Evolutionary conservation across 1,140 invertebrate species (phyloP).

Genomic region (Tetragonula clypearis): DNA sequence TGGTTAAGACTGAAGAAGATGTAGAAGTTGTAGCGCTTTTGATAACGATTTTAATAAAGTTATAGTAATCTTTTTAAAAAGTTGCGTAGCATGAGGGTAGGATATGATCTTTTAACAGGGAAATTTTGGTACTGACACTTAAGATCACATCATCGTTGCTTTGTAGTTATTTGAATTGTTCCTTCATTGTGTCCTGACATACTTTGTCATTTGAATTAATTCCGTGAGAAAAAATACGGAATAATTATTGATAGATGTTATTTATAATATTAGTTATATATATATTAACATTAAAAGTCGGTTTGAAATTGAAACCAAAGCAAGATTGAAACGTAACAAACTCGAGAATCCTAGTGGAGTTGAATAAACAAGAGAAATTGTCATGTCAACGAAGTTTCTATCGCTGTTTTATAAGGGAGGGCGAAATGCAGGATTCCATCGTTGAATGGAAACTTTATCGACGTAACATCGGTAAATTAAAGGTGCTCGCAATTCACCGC

Average conservation of each 20-base stretch:
- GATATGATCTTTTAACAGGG: not conserved
- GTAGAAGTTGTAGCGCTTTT: not conserved
- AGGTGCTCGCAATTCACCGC: constrained; percentile 59
- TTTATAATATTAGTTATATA: too few relatives aligned
- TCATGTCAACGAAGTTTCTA: not conserved
- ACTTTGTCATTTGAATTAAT: too few relatives aligned
- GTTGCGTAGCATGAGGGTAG: not conserved
- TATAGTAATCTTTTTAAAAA: not conserved
- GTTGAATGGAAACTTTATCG: constrained; percentile 73
- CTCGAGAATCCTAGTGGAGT: not conserved
- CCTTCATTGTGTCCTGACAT: too few relatives aligned
- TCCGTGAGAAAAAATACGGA: too few relatives aligned
- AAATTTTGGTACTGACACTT: not conserved
- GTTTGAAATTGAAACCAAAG: not conserved
- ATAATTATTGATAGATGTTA: too few relatives aligned
- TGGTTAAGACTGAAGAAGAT: not conserved
- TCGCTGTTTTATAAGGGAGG: not conserved
- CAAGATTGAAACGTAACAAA: not conserved
- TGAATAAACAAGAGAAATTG: not conserved
- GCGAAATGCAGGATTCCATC: constrained; percentile 41
- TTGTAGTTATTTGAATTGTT: not conserved
- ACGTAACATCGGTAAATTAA: constrained; percentile 75
- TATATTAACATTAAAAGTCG: too few relatives aligned
- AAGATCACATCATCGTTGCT: not conserved
- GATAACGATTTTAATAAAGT: not conserved